These are phyloP conservation scores for Enhydra lutris DNA, from an alignment of 2,113 vertebrate genomes.

Conservation along the genomic window DNA sequence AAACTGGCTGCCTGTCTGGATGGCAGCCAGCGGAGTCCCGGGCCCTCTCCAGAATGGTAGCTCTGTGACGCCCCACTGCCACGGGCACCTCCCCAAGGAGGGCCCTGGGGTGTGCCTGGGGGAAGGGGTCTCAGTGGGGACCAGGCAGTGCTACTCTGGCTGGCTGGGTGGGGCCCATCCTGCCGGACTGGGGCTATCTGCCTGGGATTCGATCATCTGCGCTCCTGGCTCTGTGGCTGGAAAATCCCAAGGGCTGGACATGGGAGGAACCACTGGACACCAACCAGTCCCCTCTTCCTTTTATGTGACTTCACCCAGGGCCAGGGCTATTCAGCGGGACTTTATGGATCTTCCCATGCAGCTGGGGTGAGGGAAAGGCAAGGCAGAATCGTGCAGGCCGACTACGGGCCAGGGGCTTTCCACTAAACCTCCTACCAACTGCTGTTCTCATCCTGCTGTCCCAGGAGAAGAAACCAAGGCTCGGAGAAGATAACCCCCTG, in stretches of 20 bases:
- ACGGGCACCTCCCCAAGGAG: neutral
- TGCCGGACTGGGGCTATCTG: neutral
- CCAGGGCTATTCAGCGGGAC: neutral
- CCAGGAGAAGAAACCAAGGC: neutral
- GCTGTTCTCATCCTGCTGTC: neutral
- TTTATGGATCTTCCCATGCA: neutral
- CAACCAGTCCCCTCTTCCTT: neutral
- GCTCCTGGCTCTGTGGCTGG: neutral
- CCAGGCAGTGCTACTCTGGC: neutral
- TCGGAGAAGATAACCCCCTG: neutral
- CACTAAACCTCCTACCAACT: neutral
- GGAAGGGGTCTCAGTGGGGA: neutral
- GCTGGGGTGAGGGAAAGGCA: neutral
- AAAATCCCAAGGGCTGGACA: neutral
- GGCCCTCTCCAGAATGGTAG: neutral
- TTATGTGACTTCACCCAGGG: too few species aligned
- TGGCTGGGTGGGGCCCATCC: fast-evolving
- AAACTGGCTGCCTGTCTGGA: neutral
- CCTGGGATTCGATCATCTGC: neutral
- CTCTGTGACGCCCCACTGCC: neutral
- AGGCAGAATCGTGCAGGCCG: fast-evolving
- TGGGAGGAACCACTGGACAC: neutral
- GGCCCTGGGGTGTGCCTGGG: fast-evolving
- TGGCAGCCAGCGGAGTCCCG: neutral
- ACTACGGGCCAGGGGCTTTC: fast-evolving